Base-by-base conservation (phyloP, 2,113 vertebrate species). In the Balaenoptera acutorostrata region DNA sequence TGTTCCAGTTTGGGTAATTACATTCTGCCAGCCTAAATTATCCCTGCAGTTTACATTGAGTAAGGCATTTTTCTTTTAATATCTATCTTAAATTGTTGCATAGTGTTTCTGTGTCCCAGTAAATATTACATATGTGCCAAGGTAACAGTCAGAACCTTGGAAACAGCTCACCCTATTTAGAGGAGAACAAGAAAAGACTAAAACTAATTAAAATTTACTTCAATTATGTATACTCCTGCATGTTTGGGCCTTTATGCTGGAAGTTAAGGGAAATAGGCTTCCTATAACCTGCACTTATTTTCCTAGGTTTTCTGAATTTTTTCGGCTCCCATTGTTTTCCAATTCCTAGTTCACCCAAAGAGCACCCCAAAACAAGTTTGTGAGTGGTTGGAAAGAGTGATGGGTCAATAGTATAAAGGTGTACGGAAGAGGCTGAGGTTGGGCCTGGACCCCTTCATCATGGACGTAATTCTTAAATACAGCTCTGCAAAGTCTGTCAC, bases 131-230 rank as follows among this genome's bases (percentile, higher is more conserved):
- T 92, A 64, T 69, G 85, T 83, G 98, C 90, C 96, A 97, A 77
- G 39, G 93, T 96, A 97, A 97, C 95, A 97, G 96, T 96, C 90
- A 97, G 74, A 96, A 87, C 52, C 87, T 96, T 96, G 92, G 95
- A 96, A 98, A 96, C 84, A 94, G 84, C 92, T 87, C 36, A 55
- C 87, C 83, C 80, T 97, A 95, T 93, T 96, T 97, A 96, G 39
- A 96, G 52, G 29, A 93, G 95, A 97, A 93, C 95, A 96, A 97
- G 91, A 46, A 81, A 93, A 66, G 88, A 97, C 95, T 96, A 96
- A 97, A 98, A 83, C 93, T 96, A 96, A 98, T 98, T 98, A 98
- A 97, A 98, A 95, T 95, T 92, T 94, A 69, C 93, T 93, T 93
- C 0, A 6, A 97, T 90, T 90, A 98, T 96, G 97, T 92, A 95